Percentiles rank a stretch among this genome's conserved stretches.
phyloP scores from a whole-genome alignment of 2,888 invertebrate genomes.

The Herminia tarsipennalis region DNA sequence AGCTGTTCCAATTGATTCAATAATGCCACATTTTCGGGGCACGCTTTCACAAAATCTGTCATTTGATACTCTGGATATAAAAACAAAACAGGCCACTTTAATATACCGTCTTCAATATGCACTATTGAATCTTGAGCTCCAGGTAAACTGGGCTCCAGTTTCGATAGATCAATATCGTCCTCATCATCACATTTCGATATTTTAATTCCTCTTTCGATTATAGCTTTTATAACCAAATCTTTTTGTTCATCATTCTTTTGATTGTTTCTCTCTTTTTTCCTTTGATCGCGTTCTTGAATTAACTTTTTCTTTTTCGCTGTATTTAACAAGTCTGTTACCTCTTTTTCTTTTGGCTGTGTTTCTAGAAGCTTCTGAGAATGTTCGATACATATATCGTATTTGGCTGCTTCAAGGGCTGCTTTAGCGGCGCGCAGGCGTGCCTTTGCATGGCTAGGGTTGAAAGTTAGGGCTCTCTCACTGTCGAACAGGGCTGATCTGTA shows the following conservation, averaged over 20 bases:
- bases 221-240: slow-evolving; percentile 69
- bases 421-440: slow-evolving; percentile 91
- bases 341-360: slow-evolving; percentile 83
- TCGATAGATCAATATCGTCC: slow-evolving; percentile 78
- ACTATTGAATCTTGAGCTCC: slow-evolving; percentile 88
- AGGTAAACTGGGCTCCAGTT: slow-evolving; percentile 87
- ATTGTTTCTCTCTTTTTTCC: slow-evolving; percentile 78
- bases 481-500: slow-evolving; percentile 92
- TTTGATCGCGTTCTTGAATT: slow-evolving; percentile 81
- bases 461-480: slow-evolving; percentile 91
- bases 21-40: slow-evolving; percentile 90
- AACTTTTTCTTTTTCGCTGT: slow-evolving; percentile 79
- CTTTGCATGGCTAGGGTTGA: slow-evolving; percentile 92
- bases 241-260: slow-evolving; percentile 73
- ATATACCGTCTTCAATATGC: slow-evolving; percentile 83
- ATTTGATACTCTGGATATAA: slow-evolving; percentile 95
- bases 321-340: slow-evolving; percentile 63
- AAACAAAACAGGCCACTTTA: slow-evolving; percentile 95
- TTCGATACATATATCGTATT: slow-evolving; percentile 89
- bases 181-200: slow-evolving; percentile 83
- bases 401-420: slow-evolving; percentile 88
- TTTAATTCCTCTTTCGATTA: slow-evolving; percentile 78
- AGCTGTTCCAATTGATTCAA: slow-evolving; percentile 80
- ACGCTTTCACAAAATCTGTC: slow-evolving; percentile 94
- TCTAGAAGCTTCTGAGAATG: slow-evolving; percentile 89